These are phyloP conservation scores for Helleia helle DNA, from an alignment of 2,888 invertebrate genomes.

Conservation along the genomic window DNA sequence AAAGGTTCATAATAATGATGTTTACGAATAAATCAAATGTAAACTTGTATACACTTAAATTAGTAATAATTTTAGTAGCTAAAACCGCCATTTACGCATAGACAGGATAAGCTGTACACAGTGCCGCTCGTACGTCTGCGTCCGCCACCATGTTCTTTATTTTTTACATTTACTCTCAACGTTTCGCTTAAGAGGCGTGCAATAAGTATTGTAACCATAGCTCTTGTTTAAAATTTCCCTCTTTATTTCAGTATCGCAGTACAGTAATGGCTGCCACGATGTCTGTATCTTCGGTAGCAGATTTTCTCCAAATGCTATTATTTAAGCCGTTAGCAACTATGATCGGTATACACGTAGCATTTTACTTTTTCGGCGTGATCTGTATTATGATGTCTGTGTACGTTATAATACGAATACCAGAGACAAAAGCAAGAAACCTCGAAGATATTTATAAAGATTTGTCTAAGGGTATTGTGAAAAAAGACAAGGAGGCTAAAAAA, in stretches of 20 bases:
- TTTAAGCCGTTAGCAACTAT: conserved; percentile 24
- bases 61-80: too few relatives aligned
- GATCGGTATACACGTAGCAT: conserved; percentile 25
- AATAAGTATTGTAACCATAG: too few relatives aligned
- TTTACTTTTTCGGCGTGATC: conserved; percentile 26
- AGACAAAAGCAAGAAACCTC: conserved; percentile 25
- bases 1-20: too few relatives aligned
- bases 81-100: too few relatives aligned
- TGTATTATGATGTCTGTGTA: conserved; percentile 25
- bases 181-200: too few relatives aligned
- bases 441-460: conserved; percentile 28
- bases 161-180: too few relatives aligned
- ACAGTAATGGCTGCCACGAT: conserved; percentile 28
- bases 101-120: too few relatives aligned
- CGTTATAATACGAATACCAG: conserved; percentile 23
- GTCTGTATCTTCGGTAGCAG: conserved; percentile 23
- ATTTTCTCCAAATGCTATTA: conserved; percentile 26
- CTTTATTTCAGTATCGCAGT: conserved; percentile 30
- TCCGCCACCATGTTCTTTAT: too few relatives aligned
- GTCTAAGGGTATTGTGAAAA: conserved; percentile 18
- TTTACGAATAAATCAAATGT: too few relatives aligned
- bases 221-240: too few relatives aligned
- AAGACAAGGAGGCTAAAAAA: conserved; percentile 12
- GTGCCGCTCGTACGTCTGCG: too few relatives aligned
- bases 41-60: too few relatives aligned